These are phyloP conservation scores for Solen grandis DNA, from an alignment of 1,140 invertebrate genomes.

Conservation along the genomic window DNA sequence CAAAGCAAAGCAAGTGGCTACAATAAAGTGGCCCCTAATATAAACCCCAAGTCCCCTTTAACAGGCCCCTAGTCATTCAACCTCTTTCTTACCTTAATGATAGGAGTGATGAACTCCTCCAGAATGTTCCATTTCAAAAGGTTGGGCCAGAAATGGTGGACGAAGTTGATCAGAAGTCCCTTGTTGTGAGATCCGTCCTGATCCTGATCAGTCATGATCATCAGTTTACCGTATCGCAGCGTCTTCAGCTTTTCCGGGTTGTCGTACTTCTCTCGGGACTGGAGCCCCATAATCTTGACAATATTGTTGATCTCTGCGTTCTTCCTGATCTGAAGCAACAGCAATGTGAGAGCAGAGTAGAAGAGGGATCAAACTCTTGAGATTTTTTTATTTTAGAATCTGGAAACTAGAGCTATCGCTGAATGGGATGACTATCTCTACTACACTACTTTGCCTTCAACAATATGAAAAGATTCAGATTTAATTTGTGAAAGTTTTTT, in stretches of 20 bases:
- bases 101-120: constrained; percentile 99
- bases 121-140: constrained; percentile 94
- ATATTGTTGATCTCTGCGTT: constrained; percentile 99
- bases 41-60: no score
- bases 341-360: no score
- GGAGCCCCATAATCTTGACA: constrained; percentile 95
- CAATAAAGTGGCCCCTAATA: no score
- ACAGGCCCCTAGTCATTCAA: no score
- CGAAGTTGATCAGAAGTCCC: constrained; percentile 98
- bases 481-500: no score
- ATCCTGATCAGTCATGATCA: constrained; percentile 99
- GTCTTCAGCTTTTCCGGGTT: constrained; percentile 93
- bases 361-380: no score
- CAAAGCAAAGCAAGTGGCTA: no score
- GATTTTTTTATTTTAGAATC: no score
- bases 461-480: no score
- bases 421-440: no score
- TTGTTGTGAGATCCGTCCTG: constrained; percentile 99
- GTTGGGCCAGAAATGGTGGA: constrained; percentile 99
- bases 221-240: constrained; percentile 92
- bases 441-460: no score
- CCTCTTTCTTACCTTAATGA: constrained; percentile 94
- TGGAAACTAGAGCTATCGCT: no score
- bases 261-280: constrained; percentile 99
- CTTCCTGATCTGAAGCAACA: constrained; percentile 89